Percentiles rank a stretch among this genome's conserved stretches.
Conservation (phyloP, 1,140 invertebrate species). For the Aphelenchoides fujianensis region DNA sequence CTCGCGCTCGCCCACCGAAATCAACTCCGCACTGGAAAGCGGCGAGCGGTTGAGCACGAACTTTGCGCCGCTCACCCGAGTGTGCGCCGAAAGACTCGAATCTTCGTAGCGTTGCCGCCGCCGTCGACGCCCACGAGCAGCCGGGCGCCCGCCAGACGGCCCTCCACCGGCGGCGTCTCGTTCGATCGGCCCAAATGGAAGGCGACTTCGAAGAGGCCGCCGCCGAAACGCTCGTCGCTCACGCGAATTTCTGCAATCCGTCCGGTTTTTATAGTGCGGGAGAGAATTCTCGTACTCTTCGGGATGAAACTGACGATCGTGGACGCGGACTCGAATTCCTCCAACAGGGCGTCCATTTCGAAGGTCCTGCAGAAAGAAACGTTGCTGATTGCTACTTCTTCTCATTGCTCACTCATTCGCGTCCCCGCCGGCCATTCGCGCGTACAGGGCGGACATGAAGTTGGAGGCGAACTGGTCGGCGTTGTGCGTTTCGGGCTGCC, state of each 20-base stretch:
- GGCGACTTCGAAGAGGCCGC: constrained; percentile 6
- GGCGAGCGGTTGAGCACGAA: no score
- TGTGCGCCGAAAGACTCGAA: constrained; percentile 7
- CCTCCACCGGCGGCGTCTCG: constrained; percentile 1
- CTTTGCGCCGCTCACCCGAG: no score
- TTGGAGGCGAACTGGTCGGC: constrained; percentile 21
- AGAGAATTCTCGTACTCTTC: no score
- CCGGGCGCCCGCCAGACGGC: background rate
- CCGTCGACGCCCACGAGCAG: constrained; percentile 19
- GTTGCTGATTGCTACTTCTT: no score
- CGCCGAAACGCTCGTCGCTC: constrained; percentile 15
- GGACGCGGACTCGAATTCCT: constrained; percentile 14
- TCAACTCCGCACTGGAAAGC: background rate
- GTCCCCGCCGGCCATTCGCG: constrained; percentile 10
- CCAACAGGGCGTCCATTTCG: constrained; percentile 7
- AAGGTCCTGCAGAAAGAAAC: constrained; percentile 23
- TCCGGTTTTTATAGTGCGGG: no score
- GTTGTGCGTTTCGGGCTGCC: background rate
- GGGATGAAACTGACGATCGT: constrained; percentile 40
- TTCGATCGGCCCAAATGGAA: background rate
- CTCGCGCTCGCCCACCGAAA: background rate
- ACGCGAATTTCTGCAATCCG: constrained; percentile 28
- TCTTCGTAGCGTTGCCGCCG: constrained; percentile 12
- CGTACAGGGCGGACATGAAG: constrained; percentile 29
- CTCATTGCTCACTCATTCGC: constrained; percentile 25